Evolutionary conservation across 2,113 vertebrate species (phyloP).

Genomic region (Cephalophus harveyi): DNA sequence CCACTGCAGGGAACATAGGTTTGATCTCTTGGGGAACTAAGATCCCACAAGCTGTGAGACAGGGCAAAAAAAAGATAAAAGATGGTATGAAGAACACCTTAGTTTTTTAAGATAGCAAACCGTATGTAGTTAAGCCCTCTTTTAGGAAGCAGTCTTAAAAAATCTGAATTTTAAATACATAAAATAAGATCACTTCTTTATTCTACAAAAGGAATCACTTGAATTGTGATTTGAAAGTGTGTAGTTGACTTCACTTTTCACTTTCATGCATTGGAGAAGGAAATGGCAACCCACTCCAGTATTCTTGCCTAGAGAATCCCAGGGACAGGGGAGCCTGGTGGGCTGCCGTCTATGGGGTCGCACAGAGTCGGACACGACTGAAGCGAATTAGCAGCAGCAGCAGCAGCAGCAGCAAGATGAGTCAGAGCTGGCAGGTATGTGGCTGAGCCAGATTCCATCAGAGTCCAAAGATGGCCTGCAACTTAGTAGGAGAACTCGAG

Average conservation of each 20-base stretch:
- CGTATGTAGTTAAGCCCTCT: not conserved
- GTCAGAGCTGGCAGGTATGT: not conserved
- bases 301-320: too few relatives aligned
- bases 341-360: too few relatives aligned
- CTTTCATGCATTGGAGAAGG: too few relatives aligned
- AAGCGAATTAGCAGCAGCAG: too few relatives aligned
- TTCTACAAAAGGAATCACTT: conserved; percentile 22
- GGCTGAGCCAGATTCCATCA: rapidly evolving
- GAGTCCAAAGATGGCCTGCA: rapidly evolving
- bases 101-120: conserved; percentile 4
- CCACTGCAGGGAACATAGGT: not conserved
- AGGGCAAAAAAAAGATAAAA: not conserved
- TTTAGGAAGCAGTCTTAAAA: conserved; percentile 2
- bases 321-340: too few relatives aligned
- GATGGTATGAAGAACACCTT: not conserved
- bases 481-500: not conserved
- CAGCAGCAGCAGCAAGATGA: not conserved
- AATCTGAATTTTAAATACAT: not conserved
- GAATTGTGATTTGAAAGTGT: not conserved
- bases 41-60: not conserved
- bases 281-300: too few relatives aligned
- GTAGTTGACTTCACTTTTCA: too few relatives aligned
- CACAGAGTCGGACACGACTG: too few relatives aligned
- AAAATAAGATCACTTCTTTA: not conserved
- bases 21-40: not conserved